Base-by-base conservation (phyloP, 1,140 invertebrate genomes). In the Ectropis grisescens region DNA sequence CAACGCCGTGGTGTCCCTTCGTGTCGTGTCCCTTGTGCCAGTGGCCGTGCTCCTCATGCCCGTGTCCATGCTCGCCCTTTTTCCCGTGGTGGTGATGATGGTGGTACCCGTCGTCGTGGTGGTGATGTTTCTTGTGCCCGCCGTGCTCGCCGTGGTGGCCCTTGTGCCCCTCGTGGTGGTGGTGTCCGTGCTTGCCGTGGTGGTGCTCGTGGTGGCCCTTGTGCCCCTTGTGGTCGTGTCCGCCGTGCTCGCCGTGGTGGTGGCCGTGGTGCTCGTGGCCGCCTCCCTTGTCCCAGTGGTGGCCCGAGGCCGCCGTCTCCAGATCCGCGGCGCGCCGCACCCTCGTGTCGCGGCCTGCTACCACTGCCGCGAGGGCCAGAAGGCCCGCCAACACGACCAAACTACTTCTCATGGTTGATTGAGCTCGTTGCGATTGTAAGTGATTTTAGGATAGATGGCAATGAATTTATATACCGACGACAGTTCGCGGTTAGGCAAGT, bases 21-120 rank as follows among this genome's bases (percentile, higher is more conserved):
- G 86, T 90, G 12, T 89, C 89, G 65, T 93, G 90, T 0, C 91
- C 91, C 37, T 92, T 92, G 49, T 91, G 91, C 64, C 90, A 87
- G 39, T 87, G 44, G 69, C 86, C 82, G 35, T 85, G 78, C 46
- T 87, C 85, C 13, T 85, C 82, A 42, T 85, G 85, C 22, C 84
- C 81, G 47, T 84, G 81, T 10, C 84, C 90, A 58, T 92, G 91
- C 0, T 88, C 88, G 0, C 87, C 88, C 50, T 92, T 91, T 44
- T 90, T 86, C 0, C 89, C 70, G 23, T 89, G 88, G 48, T 90
- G 86, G 48, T 91, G 88, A 36, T 89, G 84, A 0, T 86, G 85
- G 55, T 90, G 70, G 54, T 75, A 59, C 34, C 67, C 70, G 2
- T 82, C 86, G 33, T 89, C 87, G 47, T 92, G 88, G 51, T 92